Evolutionary conservation across 2,888 invertebrate genomes (phyloP).

Genomic region (Rambutsinella grinnellia): DNA sequence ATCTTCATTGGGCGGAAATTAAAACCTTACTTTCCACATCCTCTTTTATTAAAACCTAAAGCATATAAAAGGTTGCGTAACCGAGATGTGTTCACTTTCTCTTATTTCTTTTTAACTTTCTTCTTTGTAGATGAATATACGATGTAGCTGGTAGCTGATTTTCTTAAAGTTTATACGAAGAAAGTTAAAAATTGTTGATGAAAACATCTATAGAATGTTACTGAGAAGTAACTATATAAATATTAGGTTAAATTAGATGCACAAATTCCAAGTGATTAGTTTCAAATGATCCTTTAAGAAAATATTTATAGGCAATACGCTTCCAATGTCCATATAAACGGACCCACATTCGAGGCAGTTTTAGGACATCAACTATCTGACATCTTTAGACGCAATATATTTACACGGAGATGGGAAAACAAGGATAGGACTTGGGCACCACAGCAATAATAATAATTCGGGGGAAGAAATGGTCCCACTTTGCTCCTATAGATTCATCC

Average conservation of each 20-base stretch:
- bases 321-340: no score
- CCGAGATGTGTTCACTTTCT: no score
- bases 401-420: no score
- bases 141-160: constrained; percentile 6
- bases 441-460: no score
- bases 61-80: background rate
- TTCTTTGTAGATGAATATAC: background rate
- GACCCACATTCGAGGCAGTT: background rate
- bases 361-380: no score
- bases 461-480: no score
- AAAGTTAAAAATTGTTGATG: constrained; percentile 7
- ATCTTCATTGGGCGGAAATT: constrained; percentile 58
- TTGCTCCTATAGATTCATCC: no score
- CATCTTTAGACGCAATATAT: no score
- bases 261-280: background rate
- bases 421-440: no score
- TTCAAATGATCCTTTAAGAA: background rate
- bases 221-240: background rate
- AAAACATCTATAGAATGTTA: no score
- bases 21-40: constrained; percentile 58
- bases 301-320: background rate
- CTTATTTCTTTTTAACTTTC: no score
- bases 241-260: background rate
- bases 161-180: background rate
- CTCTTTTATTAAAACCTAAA: constrained; percentile 28